phyloP scores from a whole-genome alignment of 2,113 vertebrate species.

The Aspidoscelis tigris region DNA sequence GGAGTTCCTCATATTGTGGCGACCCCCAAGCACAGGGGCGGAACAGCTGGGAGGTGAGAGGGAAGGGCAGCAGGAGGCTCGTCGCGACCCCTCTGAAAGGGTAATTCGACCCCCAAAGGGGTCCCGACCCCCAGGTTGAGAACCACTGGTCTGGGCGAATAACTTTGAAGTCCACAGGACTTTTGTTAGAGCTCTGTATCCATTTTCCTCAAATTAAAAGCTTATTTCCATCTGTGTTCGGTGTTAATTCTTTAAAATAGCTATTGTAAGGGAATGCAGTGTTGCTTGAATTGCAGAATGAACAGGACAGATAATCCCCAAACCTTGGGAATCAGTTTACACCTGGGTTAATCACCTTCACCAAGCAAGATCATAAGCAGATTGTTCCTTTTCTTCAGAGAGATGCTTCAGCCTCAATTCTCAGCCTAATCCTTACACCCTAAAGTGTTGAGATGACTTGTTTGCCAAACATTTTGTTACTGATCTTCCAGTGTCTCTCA shows the following conservation, averaged over 20 bases:
- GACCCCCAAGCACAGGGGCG: too few relatives aligned
- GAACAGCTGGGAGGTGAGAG: too few relatives aligned
- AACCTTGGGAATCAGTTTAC: constrained; percentile 32
- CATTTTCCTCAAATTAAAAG: too few relatives aligned
- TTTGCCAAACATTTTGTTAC: not conserved
- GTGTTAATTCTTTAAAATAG: not conserved
- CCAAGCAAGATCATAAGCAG: not conserved
- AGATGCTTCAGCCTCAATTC: constrained; percentile 6
- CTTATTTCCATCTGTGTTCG: not conserved
- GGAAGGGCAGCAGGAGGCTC: too few relatives aligned
- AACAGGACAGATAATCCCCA: not conserved
- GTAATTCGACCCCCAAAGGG: too few relatives aligned
- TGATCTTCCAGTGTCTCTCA: not conserved
- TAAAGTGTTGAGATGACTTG: not conserved
- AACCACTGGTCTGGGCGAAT: too few relatives aligned
- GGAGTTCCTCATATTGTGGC: too few relatives aligned
- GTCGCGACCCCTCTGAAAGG: too few relatives aligned
- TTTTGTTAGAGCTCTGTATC: too few relatives aligned
- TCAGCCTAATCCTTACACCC: not conserved
- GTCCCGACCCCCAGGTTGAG: too few relatives aligned
- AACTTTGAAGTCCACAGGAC: too few relatives aligned
- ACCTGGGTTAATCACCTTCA: constrained; percentile 56
- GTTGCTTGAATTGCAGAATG: not conserved
- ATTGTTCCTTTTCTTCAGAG: not conserved
- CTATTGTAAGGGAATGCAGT: not conserved